Percentiles rank a stretch among this genome's conserved stretches.
phyloP scores from a whole-genome alignment of 1,140 invertebrate species.

The Drosophila ambigua region DNA sequence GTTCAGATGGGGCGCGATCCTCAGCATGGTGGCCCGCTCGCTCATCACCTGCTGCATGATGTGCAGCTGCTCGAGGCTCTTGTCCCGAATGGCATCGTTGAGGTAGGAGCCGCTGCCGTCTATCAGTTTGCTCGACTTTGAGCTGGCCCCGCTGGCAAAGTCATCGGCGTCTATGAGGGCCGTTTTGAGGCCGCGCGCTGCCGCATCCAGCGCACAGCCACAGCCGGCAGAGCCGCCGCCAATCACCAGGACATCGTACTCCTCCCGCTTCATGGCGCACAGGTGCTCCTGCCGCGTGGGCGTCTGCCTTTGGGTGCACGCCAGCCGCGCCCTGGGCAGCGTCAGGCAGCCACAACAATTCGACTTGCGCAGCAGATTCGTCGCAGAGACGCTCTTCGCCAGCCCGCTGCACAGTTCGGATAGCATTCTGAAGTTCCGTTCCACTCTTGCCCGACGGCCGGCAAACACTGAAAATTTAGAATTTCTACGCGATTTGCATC shows the following conservation, averaged over 20 bases:
- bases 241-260: constrained; percentile 96
- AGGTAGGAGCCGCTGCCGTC: constrained; percentile 54
- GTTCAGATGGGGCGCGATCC: constrained; percentile 60
- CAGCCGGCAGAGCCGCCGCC: constrained; percentile 97
- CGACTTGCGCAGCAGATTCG: constrained; percentile 1
- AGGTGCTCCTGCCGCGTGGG: constrained; percentile 53
- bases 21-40: constrained; percentile 53
- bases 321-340: too few relatives aligned
- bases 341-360: not conserved
- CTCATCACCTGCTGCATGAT: constrained; percentile 50
- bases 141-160: constrained; percentile 56
- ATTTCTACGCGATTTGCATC: constrained; percentile 27
- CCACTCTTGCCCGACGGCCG: not conserved
- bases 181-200: constrained; percentile 56
- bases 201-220: constrained; percentile 87
- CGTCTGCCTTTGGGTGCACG: constrained; percentile 7
- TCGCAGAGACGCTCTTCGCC: not conserved
- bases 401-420: constrained; percentile 9
- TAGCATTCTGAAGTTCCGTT: constrained; percentile 20
- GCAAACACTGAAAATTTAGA: constrained; percentile 26
- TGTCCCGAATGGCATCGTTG: constrained; percentile 25
- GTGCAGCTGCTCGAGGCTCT: constrained; percentile 48
- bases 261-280: constrained; percentile 63
- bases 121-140: constrained; percentile 56
- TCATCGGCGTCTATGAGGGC: constrained; percentile 58